Evolutionary conservation across 2,797 vertebrate species (phyloP), one percentile per base, ranked within the genome.

Genomic region (Pelodytes ibericus): DNA sequence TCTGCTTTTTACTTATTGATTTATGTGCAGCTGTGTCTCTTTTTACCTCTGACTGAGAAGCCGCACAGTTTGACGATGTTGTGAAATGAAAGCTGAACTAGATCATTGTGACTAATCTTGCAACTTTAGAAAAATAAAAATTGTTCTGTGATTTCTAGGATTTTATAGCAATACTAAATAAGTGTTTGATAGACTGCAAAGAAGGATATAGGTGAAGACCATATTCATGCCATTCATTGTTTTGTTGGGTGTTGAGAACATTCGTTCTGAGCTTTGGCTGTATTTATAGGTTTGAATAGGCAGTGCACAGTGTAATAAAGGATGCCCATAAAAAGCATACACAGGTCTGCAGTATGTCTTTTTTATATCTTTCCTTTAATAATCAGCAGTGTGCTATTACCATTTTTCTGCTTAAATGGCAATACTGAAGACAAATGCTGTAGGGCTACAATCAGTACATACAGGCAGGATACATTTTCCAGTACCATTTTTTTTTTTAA

Each of bases 1-100:
- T 51, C 75, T 78, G 24, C 62, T 72, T 71, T 44, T 72, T 78
- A 72, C 75, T 63, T 78, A 72, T 78, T 72, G 75, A 78, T 78
- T 78, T 79, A 73, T 79, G 71, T 73, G 64, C 76, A 73, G 70
- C 58, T 73, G 63, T 73, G 71, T 53, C 71, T 72, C 76, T 69
- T 73, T n/a, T n/a, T 56, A 56, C 76, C 31, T 56, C 76, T 79
- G 63, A 68, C 63, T 68, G 64, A 67, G 70, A 58, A 25, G 31
- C 39, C 63, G 31, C 41, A 79, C 71, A 68, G 63, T 73, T 73
- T 73, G 76, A 79, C 68, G 70, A 79, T 79, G 63, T 67, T 79
- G 67, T 79, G 56, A 69, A 79, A 63, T 73, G 44, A 44, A 56
- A 73, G 57, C 71, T 62, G 70, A 79, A 68, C 70, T 73, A 72